Evolutionary conservation across 2,113 vertebrate species (phyloP), one percentile per base, ranked within the genome.

Genomic region (Pagrus major): DNA sequence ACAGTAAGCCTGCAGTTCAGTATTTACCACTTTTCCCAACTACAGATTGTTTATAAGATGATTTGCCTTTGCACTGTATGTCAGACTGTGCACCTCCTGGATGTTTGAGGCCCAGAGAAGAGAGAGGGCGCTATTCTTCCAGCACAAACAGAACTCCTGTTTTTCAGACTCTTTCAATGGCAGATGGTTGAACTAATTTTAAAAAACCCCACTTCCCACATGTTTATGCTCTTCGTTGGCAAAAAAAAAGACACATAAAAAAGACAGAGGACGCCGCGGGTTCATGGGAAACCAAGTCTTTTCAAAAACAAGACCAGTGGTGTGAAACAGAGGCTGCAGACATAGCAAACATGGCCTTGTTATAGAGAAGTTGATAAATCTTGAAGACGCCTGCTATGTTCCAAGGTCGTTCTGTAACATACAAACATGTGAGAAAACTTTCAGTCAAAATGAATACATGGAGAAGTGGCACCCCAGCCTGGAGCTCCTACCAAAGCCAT

Each of bases 381-480:
- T 5, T 18, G 41, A 46, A 54, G 23, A 61, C 61, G 35, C 12
- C 29, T 9, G 2, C 12, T 46, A 58, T 6, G 33, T 25, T 35
- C 2, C 4, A 15, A 16, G 21, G n/a, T 31, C 55, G 44, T 61
- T 15, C 9, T 18, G 7, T 41, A 20, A 29, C 25, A 72, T 60
- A 21, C 11, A 29, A 27, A 21, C 29, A 63, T 51, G n/a, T 14
- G 3, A 39, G 46, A 11, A 25, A 69, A 77, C 16, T 31, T 70
- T 47, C 41, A 74, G 56, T 79, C 27, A 39, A 64, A 66, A 20
- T 63, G 63, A 63, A 72, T 46, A 78, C 78, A 65, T 21, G 23
- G 63, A 77, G 63, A 73, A 71, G 78, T 51, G 47, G 27, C 64
- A 71, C 21, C 51, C 33, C 7, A 3, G 66, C 54, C 86, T 61